These are phyloP conservation scores for Echeneis naucrates DNA, from an alignment of 2,797 vertebrate species.

Conservation along the genomic window DNA sequence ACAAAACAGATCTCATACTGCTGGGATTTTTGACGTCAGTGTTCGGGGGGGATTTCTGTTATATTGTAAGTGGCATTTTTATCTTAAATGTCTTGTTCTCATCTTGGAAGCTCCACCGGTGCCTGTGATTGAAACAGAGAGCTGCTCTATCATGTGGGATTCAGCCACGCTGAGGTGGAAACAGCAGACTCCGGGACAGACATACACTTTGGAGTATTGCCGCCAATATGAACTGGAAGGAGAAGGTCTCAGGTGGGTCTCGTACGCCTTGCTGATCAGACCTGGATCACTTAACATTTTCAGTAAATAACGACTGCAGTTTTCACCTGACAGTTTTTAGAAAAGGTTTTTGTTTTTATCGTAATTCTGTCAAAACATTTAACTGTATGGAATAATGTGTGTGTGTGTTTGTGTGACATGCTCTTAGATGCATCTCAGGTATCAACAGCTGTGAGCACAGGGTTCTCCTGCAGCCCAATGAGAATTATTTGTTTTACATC, in stretches of 20 bases:
- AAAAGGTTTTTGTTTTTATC: no score
- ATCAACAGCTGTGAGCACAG: conserved; percentile 88
- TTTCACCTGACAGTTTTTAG: not conserved
- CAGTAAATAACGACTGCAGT: not conserved
- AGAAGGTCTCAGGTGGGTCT: conserved; percentile 93
- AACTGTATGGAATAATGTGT: not conserved
- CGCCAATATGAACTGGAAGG: conserved; percentile 92
- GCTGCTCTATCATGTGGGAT: conserved; percentile 92
- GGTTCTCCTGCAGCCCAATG: conserved; percentile 91
- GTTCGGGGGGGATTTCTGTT: not conserved
- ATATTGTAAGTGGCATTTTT: no score
- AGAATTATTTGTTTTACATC: conserved; percentile 97
- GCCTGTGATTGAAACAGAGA: conserved; percentile 88
- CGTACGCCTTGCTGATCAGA: not conserved
- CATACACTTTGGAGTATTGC: conserved; percentile 94
- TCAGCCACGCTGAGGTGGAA: conserved; percentile 90
- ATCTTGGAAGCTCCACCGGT: conserved; percentile 88
- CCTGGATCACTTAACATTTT: not conserved
- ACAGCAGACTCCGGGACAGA: conserved; percentile 73
- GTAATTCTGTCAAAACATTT: not conserved
- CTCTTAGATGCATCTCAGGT: conserved; percentile 90
- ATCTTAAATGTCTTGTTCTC: conserved; percentile 7
- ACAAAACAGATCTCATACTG: not conserved
- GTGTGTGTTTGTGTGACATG: conserved; percentile 11
- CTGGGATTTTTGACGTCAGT: not conserved